Base-by-base conservation (phyloP, 1,140 invertebrate species). In the Chymomyza costata region DNA sequence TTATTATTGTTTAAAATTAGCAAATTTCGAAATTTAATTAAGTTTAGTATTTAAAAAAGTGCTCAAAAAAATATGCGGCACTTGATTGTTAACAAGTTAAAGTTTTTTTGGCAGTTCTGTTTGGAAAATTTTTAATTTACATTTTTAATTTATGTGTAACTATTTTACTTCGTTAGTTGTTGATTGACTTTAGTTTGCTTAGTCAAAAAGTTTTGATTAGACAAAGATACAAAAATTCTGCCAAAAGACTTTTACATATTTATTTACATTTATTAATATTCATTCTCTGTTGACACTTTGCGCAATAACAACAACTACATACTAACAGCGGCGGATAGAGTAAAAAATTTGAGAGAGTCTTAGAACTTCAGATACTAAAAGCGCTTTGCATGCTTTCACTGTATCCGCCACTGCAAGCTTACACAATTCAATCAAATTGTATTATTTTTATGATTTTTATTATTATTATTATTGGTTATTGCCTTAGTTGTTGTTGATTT, bases 101-200 rank as follows among this genome's bases (percentile, higher is more conserved):
- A n/a, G n/a, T n/a, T n/a, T 47, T 30, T 25, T 25, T 25, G 3
- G 21, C 21, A 25, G 3, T 25, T 25, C n/a, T 57, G 44, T 48
- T 61, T 61, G 47, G 45, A 17, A 15, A 39, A 53, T 40, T 64
- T 67, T 59, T 50, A 49, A 58, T 70, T 65, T 50, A 55, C 67
- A 70, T 74, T 61, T 47, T 76, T 74, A 31, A 69, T 74, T 74
- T 52, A n/a, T n/a, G 55, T 46, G 21, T 35, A 15, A 38, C 17
- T 32, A 47, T 54, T 48, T 45, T 37, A 41, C 48, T 64, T 5
- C 25, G n/a, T n/a, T n/a, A n/a, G n/a, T n/a, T n/a, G n/a, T n/a
- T n/a, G n/a, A n/a, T 5, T 34, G 21, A 40, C 30, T 49, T 38
- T 53, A 45, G 38, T 16, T 46, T 44, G 39, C 10, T 30, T 13